Evolutionary conservation across 2,888 invertebrate species (phyloP).

Genomic region (Eupelmus urozonus): DNA sequence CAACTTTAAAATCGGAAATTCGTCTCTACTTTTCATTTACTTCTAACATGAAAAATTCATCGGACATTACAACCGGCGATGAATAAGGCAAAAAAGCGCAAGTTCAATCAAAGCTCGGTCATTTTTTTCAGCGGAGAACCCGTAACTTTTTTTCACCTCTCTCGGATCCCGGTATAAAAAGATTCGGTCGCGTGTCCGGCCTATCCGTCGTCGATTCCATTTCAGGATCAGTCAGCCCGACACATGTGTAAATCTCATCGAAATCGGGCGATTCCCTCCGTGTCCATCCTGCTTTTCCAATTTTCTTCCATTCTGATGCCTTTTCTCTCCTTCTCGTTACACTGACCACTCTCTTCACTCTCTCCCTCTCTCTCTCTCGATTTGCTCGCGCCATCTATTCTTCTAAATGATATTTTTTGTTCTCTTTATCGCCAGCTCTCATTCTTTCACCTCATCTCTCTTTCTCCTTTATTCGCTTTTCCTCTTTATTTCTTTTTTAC

Average conservation of each 20-base stretch:
- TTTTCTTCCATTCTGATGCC: conserved; percentile 16
- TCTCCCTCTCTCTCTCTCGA: neutral
- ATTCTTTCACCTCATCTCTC: neutral
- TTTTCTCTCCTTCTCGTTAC: conserved; percentile 6
- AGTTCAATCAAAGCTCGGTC: too few relatives aligned
- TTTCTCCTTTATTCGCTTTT: neutral
- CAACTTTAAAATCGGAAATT: too few relatives aligned
- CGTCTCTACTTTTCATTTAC: too few relatives aligned
- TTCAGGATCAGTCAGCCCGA: conserved; percentile 29
- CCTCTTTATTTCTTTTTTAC: too few relatives aligned
- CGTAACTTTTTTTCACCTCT: too few relatives aligned
- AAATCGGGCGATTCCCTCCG: conserved; percentile 9
- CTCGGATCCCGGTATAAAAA: too few relatives aligned
- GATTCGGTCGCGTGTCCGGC: conserved; percentile 8
- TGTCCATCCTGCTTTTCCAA: neutral
- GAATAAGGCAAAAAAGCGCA: too few relatives aligned
- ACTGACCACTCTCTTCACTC: neutral
- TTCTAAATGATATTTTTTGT: conserved; percentile 13
- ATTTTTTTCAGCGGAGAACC: too few relatives aligned
- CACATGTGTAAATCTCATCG: conserved; percentile 38
- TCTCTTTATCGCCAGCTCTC: neutral
- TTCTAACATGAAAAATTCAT: too few relatives aligned
- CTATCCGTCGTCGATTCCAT: conserved; percentile 32
- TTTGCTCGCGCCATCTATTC: conserved; percentile 8
- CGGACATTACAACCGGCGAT: too few relatives aligned